Percentiles rank a stretch among this genome's conserved stretches.
Evolutionary conservation across 2,113 vertebrate species (phyloP).

Genomic region (Pangasianodon hypophthalmus): DNA sequence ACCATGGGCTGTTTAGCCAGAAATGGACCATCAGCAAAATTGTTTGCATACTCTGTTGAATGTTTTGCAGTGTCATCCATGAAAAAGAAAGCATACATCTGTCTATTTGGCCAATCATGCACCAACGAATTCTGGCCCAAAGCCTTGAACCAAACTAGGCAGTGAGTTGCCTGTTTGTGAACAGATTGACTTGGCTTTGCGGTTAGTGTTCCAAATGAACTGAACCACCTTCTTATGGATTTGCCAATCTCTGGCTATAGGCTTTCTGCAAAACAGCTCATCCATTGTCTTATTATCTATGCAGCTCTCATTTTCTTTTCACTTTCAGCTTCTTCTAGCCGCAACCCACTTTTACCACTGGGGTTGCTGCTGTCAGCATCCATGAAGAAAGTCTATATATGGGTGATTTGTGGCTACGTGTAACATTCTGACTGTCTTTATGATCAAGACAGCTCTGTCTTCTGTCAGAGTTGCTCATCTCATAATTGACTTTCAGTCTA

Average conservation of each 20-base stretch:
- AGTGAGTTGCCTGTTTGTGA: not conserved
- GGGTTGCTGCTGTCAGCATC: not conserved
- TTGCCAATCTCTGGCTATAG: not conserved
- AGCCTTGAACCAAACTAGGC: not conserved
- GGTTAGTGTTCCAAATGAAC: not conserved
- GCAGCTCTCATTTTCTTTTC: not conserved
- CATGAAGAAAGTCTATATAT: not conserved
- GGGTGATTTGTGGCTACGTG: conserved; percentile 2
- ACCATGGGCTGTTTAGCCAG: not conserved
- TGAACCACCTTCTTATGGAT: not conserved
- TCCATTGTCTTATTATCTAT: not conserved
- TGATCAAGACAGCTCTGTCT: not conserved
- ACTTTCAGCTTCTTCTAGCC: not conserved
- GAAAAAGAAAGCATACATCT: not conserved
- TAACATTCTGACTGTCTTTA: not conserved
- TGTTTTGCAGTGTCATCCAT: not conserved
- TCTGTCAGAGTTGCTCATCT: not conserved
- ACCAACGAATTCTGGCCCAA: not conserved
- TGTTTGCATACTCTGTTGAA: not conserved
- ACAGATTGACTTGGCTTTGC: not conserved
- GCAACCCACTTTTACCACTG: not conserved
- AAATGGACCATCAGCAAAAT: not conserved
- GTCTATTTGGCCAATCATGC: not conserved
- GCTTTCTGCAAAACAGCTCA: not conserved
- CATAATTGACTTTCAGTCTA: not conserved